These are phyloP conservation scores for Olivierus martensii DNA, from an alignment of 1,140 invertebrate species.

Conservation along the genomic window DNA sequence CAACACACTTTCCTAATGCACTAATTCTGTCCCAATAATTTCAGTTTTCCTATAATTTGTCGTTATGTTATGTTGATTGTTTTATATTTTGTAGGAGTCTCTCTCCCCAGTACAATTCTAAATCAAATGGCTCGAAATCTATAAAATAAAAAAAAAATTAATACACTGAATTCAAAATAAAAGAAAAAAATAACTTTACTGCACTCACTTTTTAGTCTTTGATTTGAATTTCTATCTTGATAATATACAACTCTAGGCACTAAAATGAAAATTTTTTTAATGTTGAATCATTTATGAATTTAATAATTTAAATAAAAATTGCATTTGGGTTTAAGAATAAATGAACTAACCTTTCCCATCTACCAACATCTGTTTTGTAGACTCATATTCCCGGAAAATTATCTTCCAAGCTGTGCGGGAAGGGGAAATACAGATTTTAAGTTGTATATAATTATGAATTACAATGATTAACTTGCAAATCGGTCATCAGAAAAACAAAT, in stretches of 20 bases:
- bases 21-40: slow-evolving; percentile 6
- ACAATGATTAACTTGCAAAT: too few relatives aligned
- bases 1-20: slow-evolving; percentile 2
- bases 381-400: background rate
- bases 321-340: background rate
- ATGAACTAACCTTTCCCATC: background rate
- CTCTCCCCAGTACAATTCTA: slow-evolving; percentile 77
- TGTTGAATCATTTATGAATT: background rate
- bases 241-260: slow-evolving; percentile 16
- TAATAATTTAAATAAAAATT: too few relatives aligned
- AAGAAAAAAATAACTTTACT: background rate
- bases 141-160: slow-evolving; percentile 21
- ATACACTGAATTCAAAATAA: background rate
- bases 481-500: too few relatives aligned
- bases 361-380: slow-evolving; percentile 4
- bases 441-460: too few relatives aligned
- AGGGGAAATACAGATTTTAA: too few relatives aligned
- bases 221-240: slow-evolving; percentile 8
- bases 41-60: slow-evolving; percentile 2
- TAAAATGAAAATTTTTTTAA: background rate
- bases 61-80: slow-evolving; percentile 15
- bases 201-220: slow-evolving; percentile 12
- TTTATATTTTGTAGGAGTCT: slow-evolving; percentile 49
- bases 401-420: background rate
- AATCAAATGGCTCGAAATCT: slow-evolving; percentile 72